phyloP scores from a whole-genome alignment of 2,113 vertebrate genomes.

The Pseudopipra pipra region DNA sequence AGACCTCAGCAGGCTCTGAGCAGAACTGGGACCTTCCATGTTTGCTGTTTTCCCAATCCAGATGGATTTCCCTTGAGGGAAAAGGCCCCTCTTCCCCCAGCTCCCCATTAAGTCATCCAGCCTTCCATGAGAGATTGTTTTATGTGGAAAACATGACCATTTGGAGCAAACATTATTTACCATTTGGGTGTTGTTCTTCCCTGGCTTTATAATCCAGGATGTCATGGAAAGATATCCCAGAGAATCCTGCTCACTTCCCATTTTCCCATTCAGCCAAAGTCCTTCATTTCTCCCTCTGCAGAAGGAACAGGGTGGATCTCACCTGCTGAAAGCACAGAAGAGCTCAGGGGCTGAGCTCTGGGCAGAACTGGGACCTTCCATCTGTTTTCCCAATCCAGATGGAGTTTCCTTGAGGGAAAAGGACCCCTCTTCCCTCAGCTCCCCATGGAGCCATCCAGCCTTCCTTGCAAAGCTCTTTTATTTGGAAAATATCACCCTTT shows the following conservation, averaged over 20 bases:
- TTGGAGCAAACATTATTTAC: too few species aligned
- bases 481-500: slow-evolving; percentile 24
- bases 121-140: too few species aligned
- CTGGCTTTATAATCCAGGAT: too few species aligned
- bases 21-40: fast-evolving
- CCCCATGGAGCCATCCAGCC: background rate
- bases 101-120: too few species aligned
- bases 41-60: background rate
- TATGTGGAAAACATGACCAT: too few species aligned
- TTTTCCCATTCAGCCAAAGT: fast-evolving
- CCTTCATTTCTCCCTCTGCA: fast-evolving
- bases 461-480: background rate
- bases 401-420: background rate
- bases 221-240: too few species aligned
- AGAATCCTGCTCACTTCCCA: background rate
- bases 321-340: too few species aligned
- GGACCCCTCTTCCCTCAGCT: background rate
- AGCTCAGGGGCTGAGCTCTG: too few species aligned
- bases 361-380: fast-evolving
- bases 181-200: too few species aligned
- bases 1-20: background rate
- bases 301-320: fast-evolving
- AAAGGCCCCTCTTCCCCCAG: background rate
- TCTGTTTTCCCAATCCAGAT: background rate
- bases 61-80: background rate